These are phyloP conservation scores for Drosophila subpulchrella DNA, from an alignment of 1,140 invertebrate genomes.

Conservation along the genomic window DNA sequence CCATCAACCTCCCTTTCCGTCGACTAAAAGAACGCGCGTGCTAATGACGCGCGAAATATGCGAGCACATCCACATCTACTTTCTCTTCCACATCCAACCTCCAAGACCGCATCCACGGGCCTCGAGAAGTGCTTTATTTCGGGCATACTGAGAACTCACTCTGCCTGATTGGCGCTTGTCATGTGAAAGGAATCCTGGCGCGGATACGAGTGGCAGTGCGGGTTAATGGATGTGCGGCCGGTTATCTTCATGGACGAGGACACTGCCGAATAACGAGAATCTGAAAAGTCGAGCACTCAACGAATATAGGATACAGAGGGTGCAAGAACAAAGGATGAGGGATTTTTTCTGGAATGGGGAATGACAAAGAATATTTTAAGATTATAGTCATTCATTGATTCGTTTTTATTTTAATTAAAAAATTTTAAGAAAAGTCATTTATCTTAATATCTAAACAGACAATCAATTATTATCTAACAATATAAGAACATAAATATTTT, in stretches of 20 bases:
- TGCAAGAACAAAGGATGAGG: background rate
- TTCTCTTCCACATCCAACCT: conserved; percentile 12
- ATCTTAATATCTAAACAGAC: too few species aligned
- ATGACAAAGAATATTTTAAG: background rate
- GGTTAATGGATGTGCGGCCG: conserved; percentile 35
- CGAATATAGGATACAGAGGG: background rate
- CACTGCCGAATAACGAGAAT: conserved; percentile 26
- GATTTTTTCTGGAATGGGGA: background rate
- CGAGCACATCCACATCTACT: conserved; percentile 38
- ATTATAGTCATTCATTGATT: too few species aligned
- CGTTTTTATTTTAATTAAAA: too few species aligned
- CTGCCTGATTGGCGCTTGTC: conserved; percentile 53
- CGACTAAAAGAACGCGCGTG: conserved; percentile 47
- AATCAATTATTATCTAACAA: too few species aligned
- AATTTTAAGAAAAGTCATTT: too few species aligned
- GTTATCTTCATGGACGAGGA: conserved; percentile 46
- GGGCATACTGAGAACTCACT: conserved; percentile 45
- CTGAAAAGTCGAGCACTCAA: conserved; percentile 27
- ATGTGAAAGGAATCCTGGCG: conserved; percentile 33
- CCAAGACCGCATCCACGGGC: conserved; percentile 4
- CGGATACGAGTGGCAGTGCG: conserved; percentile 25
- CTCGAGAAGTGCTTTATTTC: conserved; percentile 71
- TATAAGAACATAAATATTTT: too few species aligned
- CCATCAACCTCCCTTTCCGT: background rate
- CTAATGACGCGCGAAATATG: conserved; percentile 84